Evolutionary conservation across 2,797 vertebrate genomes (phyloP).

Genomic region (Sebastes oblongus): DNA sequence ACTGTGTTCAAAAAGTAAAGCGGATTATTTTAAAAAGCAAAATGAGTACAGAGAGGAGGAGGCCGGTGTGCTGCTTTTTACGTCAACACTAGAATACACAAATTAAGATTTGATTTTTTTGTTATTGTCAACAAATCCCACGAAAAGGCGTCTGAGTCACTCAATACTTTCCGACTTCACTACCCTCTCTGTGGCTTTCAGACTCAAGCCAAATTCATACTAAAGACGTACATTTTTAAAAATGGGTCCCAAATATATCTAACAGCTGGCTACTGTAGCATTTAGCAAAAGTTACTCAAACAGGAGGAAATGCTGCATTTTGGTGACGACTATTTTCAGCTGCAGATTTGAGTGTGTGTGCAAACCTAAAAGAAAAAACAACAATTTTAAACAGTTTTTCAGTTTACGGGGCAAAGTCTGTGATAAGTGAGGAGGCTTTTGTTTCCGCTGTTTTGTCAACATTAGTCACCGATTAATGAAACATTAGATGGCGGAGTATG

Average conservation of each 20-base stretch:
- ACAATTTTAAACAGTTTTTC: not conserved
- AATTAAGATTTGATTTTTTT: not conserved
- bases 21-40: too few species aligned
- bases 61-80: too few species aligned
- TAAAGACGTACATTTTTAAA: not conserved
- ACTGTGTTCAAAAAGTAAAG: too few species aligned
- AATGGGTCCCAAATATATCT: not conserved
- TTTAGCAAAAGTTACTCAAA: not conserved
- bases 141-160: not conserved
- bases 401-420: not conserved
- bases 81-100: too few species aligned
- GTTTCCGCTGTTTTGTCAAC: not conserved
- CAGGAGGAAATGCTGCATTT: not conserved
- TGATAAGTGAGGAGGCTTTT: not conserved
- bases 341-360: not conserved
- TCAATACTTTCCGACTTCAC: not conserved
- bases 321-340: not conserved
- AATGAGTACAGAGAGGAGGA: too few species aligned
- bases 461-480: not conserved
- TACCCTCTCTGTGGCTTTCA: not conserved
- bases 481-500: not conserved
- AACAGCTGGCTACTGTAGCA: not conserved
- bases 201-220: not conserved
- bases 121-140: not conserved
- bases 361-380: not conserved